Percentiles rank a stretch among this genome's conserved stretches.
Conservation (phyloP, 2,888 invertebrate genomes). For the Lasioglossum zephyrum region DNA sequence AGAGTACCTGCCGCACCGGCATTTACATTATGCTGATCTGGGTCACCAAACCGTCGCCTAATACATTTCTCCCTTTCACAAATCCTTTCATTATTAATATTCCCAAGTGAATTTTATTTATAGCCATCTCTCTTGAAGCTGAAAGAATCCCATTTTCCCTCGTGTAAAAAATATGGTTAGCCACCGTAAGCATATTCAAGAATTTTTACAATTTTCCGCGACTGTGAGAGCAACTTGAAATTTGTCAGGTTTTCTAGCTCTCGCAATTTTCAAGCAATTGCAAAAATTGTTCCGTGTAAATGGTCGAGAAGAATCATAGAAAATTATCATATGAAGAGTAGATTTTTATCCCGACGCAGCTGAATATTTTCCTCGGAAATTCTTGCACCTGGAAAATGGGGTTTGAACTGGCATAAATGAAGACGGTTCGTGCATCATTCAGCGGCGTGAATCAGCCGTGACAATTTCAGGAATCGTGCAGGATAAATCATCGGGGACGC, state of each 20-base stretch:
- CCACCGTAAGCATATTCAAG: no score
- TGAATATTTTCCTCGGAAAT: no score
- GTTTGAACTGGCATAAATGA: neutral
- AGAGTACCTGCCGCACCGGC: neutral
- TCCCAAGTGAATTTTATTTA: no score
- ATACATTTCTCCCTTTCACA: neutral
- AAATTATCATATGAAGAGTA: neutral
- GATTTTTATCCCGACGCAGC: neutral
- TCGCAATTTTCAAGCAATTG: neutral
- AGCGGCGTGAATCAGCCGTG: conserved; percentile 11
- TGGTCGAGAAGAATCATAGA: neutral
- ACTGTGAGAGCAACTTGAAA: no score
- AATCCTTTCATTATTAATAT: no score
- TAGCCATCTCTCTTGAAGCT: no score
- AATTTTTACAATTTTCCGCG: no score
- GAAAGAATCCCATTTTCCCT: no score
- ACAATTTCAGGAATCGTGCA: conserved; percentile 8
- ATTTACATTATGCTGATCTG: conserved; percentile 10
- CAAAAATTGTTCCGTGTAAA: neutral
- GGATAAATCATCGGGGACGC: conserved; percentile 2
- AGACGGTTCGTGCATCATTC: neutral
- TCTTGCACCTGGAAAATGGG: no score
- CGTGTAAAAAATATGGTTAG: no score
- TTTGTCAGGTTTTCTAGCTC: neutral
- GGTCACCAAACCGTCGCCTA: neutral